These are phyloP conservation scores for Polyodon spathula DNA, from an alignment of 2,113 vertebrate genomes.

Conservation along the genomic window DNA sequence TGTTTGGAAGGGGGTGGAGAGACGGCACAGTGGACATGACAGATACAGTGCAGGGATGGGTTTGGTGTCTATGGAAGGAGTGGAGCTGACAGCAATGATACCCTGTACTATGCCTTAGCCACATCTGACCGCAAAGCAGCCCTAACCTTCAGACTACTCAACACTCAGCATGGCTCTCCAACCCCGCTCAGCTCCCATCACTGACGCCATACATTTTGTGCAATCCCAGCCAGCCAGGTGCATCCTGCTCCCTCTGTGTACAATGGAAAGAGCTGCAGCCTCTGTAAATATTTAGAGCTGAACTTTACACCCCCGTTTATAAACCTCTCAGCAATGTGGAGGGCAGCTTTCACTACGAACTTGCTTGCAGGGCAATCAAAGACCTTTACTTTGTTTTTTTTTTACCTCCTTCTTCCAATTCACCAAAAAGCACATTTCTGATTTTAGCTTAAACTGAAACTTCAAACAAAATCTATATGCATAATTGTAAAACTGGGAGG, in stretches of 20 bases:
- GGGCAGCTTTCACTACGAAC: neutral
- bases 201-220: conserved; percentile 23
- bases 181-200: conserved; percentile 11
- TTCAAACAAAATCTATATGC: conserved; percentile 4
- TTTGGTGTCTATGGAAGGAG: too few relatives aligned
- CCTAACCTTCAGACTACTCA: too few relatives aligned
- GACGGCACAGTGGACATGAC: too few relatives aligned
- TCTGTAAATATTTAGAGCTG: conserved; percentile 42
- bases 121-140: too few relatives aligned
- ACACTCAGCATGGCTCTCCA: too few relatives aligned
- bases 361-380: neutral
- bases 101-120: too few relatives aligned
- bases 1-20: too few relatives aligned
- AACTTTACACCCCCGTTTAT: conserved; percentile 32
- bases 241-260: conserved; percentile 33
- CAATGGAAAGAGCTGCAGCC: conserved; percentile 26
- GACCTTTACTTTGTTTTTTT: neutral
- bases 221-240: conserved; percentile 27
- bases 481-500: too few relatives aligned
- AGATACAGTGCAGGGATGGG: too few relatives aligned
- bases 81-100: too few relatives aligned
- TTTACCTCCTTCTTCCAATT: neutral
- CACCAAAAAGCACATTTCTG: conserved; percentile 2
- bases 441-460: conserved; percentile 1
- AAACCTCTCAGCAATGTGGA: conserved; percentile 18